Evolutionary conservation across 1,140 invertebrate species (phyloP).

Genomic region (Thaumetopoea pityocampa): DNA sequence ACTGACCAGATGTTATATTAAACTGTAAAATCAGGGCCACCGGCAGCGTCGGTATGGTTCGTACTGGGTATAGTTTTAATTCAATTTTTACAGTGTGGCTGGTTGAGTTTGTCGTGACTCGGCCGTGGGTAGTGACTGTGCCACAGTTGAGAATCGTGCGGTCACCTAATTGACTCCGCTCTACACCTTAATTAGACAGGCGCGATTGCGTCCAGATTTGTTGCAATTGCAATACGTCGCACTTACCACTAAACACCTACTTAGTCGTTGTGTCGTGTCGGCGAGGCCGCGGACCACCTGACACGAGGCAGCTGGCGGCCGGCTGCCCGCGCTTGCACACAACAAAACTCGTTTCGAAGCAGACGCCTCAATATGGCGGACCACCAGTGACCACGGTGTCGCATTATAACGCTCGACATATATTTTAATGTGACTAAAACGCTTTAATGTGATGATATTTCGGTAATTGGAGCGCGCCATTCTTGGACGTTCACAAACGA

Average conservation of each 20-base stretch:
- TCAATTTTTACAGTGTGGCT: slow-evolving; percentile 1
- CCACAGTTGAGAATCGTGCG: slow-evolving; percentile 28
- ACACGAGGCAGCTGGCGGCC: slow-evolving; percentile 64
- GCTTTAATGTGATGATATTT: neutral
- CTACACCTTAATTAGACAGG: slow-evolving; percentile 31
- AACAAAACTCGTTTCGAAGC: slow-evolving; percentile 63
- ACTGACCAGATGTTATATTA: too few relatives aligned
- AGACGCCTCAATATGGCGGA: slow-evolving; percentile 57
- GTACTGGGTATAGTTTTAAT: neutral
- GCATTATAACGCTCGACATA: slow-evolving; percentile 15
- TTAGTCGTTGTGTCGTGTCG: slow-evolving; percentile 37
- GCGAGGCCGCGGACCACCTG: slow-evolving; percentile 64
- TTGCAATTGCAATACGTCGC: slow-evolving; percentile 3
- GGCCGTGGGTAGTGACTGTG: slow-evolving; percentile 6
- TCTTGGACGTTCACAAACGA: slow-evolving; percentile 2
- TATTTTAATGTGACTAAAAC: slow-evolving; percentile 10
- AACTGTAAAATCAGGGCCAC: too few relatives aligned
- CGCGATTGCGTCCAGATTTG: slow-evolving; percentile 16
- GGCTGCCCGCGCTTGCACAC: slow-evolving; percentile 55
- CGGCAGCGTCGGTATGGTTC: neutral
- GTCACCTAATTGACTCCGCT: slow-evolving; percentile 39
- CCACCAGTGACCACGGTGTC: slow-evolving; percentile 27
- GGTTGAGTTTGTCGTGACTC: slow-evolving; percentile 14
- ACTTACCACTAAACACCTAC: slow-evolving; percentile 3
- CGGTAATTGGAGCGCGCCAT: slow-evolving; percentile 3